These are phyloP conservation scores for Daktulosphaira vitifoliae DNA, from an alignment of 1,140 invertebrate species.

Conservation along the genomic window DNA sequence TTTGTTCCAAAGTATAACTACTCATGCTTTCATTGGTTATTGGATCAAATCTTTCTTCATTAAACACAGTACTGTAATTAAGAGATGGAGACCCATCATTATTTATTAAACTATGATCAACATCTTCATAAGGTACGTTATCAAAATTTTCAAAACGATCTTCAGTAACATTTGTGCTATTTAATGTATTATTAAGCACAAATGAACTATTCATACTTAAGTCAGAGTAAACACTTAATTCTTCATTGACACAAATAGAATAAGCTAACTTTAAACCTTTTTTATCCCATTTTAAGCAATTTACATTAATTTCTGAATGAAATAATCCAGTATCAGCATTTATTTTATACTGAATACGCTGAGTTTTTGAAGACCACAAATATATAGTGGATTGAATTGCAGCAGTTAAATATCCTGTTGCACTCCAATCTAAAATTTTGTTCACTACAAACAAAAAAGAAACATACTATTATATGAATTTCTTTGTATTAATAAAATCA, in stretches of 20 bases:
- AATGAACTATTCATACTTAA: neutral
- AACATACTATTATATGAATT: too few relatives aligned
- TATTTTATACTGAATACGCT: constrained; percentile 1
- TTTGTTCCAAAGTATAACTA: too few relatives aligned
- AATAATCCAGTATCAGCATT: neutral
- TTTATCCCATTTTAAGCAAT: constrained; percentile 9
- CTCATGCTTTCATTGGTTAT: too few relatives aligned
- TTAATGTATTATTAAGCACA: neutral
- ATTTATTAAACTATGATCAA: too few relatives aligned
- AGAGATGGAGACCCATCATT: too few relatives aligned
- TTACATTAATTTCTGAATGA: neutral
- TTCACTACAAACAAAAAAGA: neutral
- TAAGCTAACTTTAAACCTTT: constrained; percentile 9
- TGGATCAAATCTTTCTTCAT: too few relatives aligned
- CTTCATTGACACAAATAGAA: neutral
- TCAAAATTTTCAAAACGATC: too few relatives aligned
- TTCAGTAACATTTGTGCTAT: too few relatives aligned
- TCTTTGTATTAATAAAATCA: too few relatives aligned
- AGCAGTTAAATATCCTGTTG: constrained; percentile 17
- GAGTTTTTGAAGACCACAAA: constrained; percentile 1
- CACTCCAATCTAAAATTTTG: constrained; percentile 18
- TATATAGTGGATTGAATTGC: constrained; percentile 5
- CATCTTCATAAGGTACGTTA: too few relatives aligned
- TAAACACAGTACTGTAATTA: too few relatives aligned
- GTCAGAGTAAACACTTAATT: neutral